A percentile compares a stretch with the other conserved stretches of the same genome.
phyloP scores from a whole-genome alignment of 30 jellyfish, hydroid and myxozoan species.

The Hydra vulgaris region DNA sequence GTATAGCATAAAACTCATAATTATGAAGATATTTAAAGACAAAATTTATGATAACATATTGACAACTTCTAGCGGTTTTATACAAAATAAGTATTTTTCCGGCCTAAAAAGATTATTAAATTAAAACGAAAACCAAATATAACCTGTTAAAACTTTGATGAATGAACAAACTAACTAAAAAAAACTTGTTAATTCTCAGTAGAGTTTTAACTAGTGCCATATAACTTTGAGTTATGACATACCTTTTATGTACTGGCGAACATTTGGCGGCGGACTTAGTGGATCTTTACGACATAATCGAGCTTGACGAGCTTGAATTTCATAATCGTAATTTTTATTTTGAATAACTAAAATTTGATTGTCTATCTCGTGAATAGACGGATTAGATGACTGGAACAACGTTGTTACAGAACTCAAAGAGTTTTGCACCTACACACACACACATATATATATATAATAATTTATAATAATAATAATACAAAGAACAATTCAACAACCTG shows the following conservation, averaged over 20 bases:
- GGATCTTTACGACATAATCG: slow-evolving; percentile 4
- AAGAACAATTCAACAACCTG: too few relatives aligned
- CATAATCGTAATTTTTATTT: background rate
- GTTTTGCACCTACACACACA: background rate
- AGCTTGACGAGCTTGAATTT: background rate
- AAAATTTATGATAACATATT: too few relatives aligned
- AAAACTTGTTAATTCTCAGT: too few relatives aligned
- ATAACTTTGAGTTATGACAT: background rate
- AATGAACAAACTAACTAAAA: background rate
- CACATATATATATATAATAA: background rate
- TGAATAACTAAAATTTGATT: background rate
- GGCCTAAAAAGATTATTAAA: too few relatives aligned
- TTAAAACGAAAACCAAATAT: too few relatives aligned
- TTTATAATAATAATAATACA: too few relatives aligned
- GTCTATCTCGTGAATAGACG: slow-evolving; percentile 12
- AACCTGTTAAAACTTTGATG: background rate
- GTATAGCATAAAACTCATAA: too few relatives aligned
- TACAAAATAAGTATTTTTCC: too few relatives aligned
- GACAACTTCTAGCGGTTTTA: too few relatives aligned
- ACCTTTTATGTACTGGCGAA: slow-evolving; percentile 26
- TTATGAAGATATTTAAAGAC: too few relatives aligned
- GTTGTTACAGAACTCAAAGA: background rate
- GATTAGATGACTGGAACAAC: background rate
- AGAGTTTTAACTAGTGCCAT: too few relatives aligned
- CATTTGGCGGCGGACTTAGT: background rate